Base-by-base conservation (phyloP, 2,797 vertebrate genomes). In the Cossypha heuglini region DNA sequence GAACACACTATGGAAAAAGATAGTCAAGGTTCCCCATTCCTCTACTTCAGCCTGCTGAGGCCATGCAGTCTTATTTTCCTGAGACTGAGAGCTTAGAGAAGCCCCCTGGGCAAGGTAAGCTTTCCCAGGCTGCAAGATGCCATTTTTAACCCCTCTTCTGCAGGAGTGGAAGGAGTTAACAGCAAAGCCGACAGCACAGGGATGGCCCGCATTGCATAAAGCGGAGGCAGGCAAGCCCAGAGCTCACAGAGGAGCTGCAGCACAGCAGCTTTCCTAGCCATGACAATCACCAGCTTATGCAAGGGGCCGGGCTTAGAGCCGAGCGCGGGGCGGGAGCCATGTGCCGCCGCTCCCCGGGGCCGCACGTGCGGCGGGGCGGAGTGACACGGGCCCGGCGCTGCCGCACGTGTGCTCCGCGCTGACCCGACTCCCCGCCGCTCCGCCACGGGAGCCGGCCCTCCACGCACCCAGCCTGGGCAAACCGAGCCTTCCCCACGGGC, bases 291-390 rank as follows among this genome's bases (percentile, higher is more conserved):
- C 91, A 93, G 83, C 96, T 97, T 97, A 97, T 38, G 97, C 96
- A 97, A 97, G 91, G 86, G 90, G 94, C 77, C 69, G 96, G 90
- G 92, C 96, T 88, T 42, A 33, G 1, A 49, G 92, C 69, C 76
- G 15, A 80, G 75, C 0, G 35, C 9, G 19, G 28, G 11, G 94
- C 66, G 10, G 71, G 11, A 17, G 54, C 94, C 96, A 94, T 55
- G 90, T 94, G 96, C 93, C 79, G 38, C 3, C 81, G 62, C 51
- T 31, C 11, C 25, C 35, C 19, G 54, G 5, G 35, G 72, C 72
- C 26, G 94, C 97, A 98, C 92, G 92, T 97, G 98, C 95, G 78
- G 58, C 43, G 45, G 88, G 97, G 95, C 83, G 97, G 96, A 67
- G 94, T 86, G 90, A 96, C 97, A 96, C 33, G 92, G 15, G 52